Evolutionary conservation across 2,797 vertebrate genomes (phyloP), one percentile per base, ranked within the genome.

Genomic region (Cryptoprocta ferox): DNA sequence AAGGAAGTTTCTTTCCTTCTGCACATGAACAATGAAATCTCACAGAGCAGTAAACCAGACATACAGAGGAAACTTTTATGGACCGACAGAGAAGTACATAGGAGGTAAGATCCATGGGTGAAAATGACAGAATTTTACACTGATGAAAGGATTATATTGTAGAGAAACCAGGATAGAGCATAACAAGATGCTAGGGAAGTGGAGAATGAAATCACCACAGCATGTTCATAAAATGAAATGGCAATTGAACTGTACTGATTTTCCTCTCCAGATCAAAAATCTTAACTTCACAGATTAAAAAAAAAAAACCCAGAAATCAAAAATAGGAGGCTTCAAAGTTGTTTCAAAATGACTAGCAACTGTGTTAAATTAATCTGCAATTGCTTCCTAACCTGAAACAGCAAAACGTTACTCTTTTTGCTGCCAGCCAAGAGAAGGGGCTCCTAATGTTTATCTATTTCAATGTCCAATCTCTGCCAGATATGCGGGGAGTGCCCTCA

Each of bases 181-280:
- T 2, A 42, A 39, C 4, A 50, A 66, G 21, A 48, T 42, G 61
- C 45, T 71, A 63, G 53, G 28, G 12, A 94, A 56, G 32, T 0
- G 11, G 45, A 88, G 76, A 78, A n/a, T 21, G 32, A 75, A 66
- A 42, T 13, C 24, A 3, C 35, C 19, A 15, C 4, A 11, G 30
- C 4, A 61, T 56, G 53, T 53, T 90, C 65, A 24, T 50, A 42
- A 68, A 59, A 71, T 35, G 65, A 93, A 94, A 65, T 2, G 32
- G 30, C 56, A 35, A 24, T 26, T 45, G 66, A 66, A 9, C 15
- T 48, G 35, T 45, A 42, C 0, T 32, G 26, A 56, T 78, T 92
- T 93, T 87, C 28, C 76, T 53, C 68, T 96, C 88, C 50, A 81
- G 50, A 91, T 84, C 45, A 75, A 92, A 93, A 94, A 94, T 65